Base-by-base conservation (phyloP, 1,140 invertebrate species). In the Micrasema longulum region DNA sequence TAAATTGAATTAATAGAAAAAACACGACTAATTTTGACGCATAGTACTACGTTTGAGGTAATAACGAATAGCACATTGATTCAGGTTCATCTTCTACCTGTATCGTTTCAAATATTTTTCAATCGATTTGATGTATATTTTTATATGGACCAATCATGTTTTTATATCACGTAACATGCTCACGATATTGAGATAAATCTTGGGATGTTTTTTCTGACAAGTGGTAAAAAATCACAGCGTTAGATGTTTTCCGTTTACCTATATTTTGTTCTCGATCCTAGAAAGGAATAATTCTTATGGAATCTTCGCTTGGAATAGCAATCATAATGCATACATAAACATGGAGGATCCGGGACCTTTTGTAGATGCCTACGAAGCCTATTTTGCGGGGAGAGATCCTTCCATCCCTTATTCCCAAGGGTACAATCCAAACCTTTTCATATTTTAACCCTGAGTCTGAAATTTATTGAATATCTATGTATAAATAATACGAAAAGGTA, bases 381-480 rank as follows among this genome's bases (percentile, higher is more conserved):
- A 60, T 60, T 60, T 41, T n/a, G 36, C 35, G 55, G 23, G 52
- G 26, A 31, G 41, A 57, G n/a, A 36, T 35, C 23, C 50, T 12
- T 12, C n/a, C 7, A 6, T 16, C 11, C 50, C 50, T 26, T 31
- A 43, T 60, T 18, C 55, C 36, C 55, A 9, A 31, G 55, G 55
- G 55, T 43, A 60, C 55, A 60, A 60, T 60, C 35, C 36, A n/a
- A 23, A 16, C 55, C 55, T 60, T 60, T 60, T 60, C 55, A 60
- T 60, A 60, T 60, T 43, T 60, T 60, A 60, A 60, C 55, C 55
- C 55, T 4, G 35, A 60, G 16, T 18, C 55, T 60, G 16, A 38
- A 60, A 60, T 60, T 60, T 60, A 60, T 60, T 60, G 55, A 60
- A 60, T 43, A 60, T 60, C 55, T 60, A 38, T 60, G 55, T 60